These are phyloP conservation scores for Tiaroga cobitis DNA, from an alignment of 2,797 vertebrate genomes.

Conservation along the genomic window DNA sequence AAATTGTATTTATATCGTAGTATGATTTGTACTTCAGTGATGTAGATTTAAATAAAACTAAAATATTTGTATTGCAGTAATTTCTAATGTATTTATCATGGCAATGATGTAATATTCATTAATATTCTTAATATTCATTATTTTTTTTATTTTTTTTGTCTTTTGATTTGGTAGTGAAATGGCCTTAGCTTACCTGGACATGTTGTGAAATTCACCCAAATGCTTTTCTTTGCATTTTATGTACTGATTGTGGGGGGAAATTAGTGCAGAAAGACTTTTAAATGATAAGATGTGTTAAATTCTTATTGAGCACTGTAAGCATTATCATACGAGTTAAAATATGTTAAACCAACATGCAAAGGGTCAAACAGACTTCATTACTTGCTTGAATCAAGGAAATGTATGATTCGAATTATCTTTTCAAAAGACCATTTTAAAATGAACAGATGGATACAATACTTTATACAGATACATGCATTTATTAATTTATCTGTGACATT, in stretches of 20 bases:
- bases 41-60: background rate
- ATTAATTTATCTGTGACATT: background rate
- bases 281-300: background rate
- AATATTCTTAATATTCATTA: background rate
- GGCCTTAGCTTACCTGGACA: background rate
- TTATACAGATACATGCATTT: background rate
- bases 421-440: background rate
- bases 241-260: background rate
- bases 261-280: background rate
- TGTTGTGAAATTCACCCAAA: background rate
- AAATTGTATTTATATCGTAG: background rate
- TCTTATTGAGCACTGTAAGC: background rate
- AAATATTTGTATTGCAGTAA: background rate
- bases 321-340: constrained; percentile 9
- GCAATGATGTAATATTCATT: background rate
- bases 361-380: background rate
- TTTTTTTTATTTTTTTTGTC: background rate
- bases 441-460: background rate
- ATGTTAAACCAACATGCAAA: background rate
- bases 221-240: background rate
- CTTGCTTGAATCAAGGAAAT: background rate
- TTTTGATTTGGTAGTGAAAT: constrained; percentile 12
- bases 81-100: background rate
- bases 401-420: background rate
- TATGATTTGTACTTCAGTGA: constrained; percentile 1